Percentiles rank a stretch among this genome's conserved stretches.
These are phyloP conservation scores for Cyanocitta stelleri DNA, from an alignment of 2,113 vertebrate genomes.

Conservation along the genomic window DNA sequence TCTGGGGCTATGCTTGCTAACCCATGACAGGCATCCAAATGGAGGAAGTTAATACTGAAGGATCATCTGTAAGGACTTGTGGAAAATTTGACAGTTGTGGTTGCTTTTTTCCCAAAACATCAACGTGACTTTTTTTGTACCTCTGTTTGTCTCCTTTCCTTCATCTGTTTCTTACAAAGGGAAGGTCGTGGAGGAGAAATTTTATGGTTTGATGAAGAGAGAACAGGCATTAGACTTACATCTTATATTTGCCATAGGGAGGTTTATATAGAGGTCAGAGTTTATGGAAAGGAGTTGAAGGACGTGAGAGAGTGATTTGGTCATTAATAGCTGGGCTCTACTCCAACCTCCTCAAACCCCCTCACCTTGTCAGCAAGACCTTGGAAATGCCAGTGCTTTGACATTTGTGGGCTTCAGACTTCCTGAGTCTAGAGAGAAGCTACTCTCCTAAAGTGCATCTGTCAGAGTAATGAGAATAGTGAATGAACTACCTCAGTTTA, in stretches of 20 bases:
- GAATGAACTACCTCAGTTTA: not conserved
- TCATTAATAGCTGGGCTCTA: not conserved
- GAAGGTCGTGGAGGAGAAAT: not conserved
- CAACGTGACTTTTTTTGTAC: not conserved
- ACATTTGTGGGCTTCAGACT: not conserved
- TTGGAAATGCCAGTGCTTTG: not conserved
- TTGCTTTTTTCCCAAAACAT: not conserved
- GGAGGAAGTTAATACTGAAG: not conserved
- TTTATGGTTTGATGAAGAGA: not conserved
- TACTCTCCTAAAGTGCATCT: not conserved
- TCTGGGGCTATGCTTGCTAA: no score
- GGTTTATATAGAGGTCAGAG: not conserved
- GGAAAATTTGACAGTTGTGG: not conserved
- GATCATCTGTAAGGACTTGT: not conserved
- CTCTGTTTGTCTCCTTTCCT: not conserved
- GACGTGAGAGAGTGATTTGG: not conserved
- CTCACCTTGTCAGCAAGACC: not conserved
- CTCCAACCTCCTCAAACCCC: not conserved
- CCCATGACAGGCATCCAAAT: not conserved
- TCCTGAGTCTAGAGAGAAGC: not conserved
- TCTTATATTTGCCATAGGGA: not conserved
- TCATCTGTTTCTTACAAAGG: not conserved
- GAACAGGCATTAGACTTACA: not conserved
- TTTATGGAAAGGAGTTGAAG: not conserved
- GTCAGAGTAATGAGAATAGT: not conserved